Evolutionary conservation across 2,888 invertebrate species (phyloP).

Genomic region (Xylota sylvarum): DNA sequence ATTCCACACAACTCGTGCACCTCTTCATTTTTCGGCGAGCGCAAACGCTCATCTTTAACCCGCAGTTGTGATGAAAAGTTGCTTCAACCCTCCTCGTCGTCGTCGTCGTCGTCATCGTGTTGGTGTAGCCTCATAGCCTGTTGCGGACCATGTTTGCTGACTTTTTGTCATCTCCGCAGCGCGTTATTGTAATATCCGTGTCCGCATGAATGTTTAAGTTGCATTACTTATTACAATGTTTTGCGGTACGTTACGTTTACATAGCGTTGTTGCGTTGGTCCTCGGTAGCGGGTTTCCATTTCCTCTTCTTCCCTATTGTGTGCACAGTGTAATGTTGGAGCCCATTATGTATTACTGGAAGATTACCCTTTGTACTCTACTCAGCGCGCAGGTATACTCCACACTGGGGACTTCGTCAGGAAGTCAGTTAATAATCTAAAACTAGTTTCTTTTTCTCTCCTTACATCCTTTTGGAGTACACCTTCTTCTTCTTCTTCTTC

Average conservation of each 20-base stretch:
- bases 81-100: conserved; percentile 21
- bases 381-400: background rate
- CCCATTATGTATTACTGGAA: conserved; percentile 43
- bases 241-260: conserved; percentile 33
- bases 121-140: too few relatives aligned
- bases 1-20: background rate
- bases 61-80: conserved; percentile 42
- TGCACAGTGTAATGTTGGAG: conserved; percentile 23
- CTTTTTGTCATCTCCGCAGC: conserved; percentile 21
- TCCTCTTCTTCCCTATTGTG: conserved; percentile 6
- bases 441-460: conserved; percentile 10
- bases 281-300: conserved; percentile 7
- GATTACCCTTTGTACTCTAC: conserved; percentile 43
- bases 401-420: conserved; percentile 29
- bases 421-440: conserved; percentile 60
- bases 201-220: conserved; percentile 61
- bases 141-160: conserved; percentile 28
- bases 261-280: conserved; percentile 32
- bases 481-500: background rate
- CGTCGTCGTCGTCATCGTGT: too few relatives aligned
- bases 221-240: conserved; percentile 56
- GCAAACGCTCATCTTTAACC: conserved; percentile 39
- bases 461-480: background rate
- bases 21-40: conserved; percentile 9
- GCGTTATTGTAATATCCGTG: conserved; percentile 46